Evolutionary conservation across 2,888 invertebrate species (phyloP), one percentile per base, ranked within the genome.

Genomic region (Allygus modestus): DNA sequence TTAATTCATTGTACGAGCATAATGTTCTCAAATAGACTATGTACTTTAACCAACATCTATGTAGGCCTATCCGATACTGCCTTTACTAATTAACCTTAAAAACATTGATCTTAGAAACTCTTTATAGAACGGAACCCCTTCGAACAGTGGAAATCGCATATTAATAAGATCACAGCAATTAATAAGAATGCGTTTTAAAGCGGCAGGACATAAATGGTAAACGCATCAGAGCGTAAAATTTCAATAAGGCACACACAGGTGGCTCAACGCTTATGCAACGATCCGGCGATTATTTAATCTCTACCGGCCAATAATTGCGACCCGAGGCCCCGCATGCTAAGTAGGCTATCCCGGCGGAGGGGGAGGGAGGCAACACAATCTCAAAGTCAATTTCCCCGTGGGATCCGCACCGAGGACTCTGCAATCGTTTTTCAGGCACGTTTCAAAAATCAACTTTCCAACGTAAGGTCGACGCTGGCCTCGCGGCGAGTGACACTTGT

Each of bases 241-340:
- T 79, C 79, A 79, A 79, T 79, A 79, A 58, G 37, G 51, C 79
- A 79, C 79, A 77, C 37, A 73, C 79, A 79, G 58, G 79, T 79
- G 79, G 33, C 54, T 54, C 28, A 58, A 5, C 43, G 23, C 41
- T 79, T 79, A 37, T 58, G 79, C 37, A 79, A 79, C 31, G 51
- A 26, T n/a, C 9, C 15, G 28, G 28, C 46, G 79, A 79, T 79
- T 79, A 58, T 79, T 79, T 79, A 79, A 79, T 58, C 31, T 79
- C 58, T 23, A 33, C 20, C 58, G 51, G 77, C 58, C 37, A 58
- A 79, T 79, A 79, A 79, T 79, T 79, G 51, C 58, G 33, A 58
- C 79, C 58, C 58, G 79, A 33, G 79, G 79, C 58, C 17, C 79
- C 79, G 79, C 79, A 79, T 79, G 58, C 37, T 79, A 79, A 79